Evolutionary conservation across 1,140 invertebrate genomes (phyloP), one percentile per base, ranked within the genome.

Genomic region (Tetragnatha versicolor): DNA sequence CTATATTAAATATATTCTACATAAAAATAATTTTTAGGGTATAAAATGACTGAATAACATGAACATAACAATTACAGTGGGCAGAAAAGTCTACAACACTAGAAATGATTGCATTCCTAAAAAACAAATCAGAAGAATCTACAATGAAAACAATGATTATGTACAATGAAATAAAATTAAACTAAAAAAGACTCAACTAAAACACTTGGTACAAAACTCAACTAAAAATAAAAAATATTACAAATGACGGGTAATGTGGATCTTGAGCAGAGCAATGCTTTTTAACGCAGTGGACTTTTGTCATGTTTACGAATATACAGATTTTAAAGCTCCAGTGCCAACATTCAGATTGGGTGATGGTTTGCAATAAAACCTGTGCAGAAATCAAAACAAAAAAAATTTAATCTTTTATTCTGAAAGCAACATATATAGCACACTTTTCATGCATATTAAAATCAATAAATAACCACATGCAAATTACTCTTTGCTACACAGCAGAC

Each of bases 1-100:
- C 31, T 35, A 58, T 58, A 58, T 33, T 31, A 58, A 58, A 7
- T 33, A 33, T 33, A 20, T 17, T n/a, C 29, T 58, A 33, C 20
- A 58, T 33, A 42, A 42, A 42, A 42, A 58, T 33, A 33, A 33
- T 33, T 33, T 58, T 58, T 9, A 33, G 35, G 29, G 31, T n/a
- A 33, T 33, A 58, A 58, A 58, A 58, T 58, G 55, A 58, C 55
- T 58, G 55, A 58, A 58, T 58, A 58, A 58, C 31, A 58, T 53
- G 12, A 53, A 53, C 55, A 58, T 25, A 55, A 35, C 17, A 20
- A 14, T 33, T n/a, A 58, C n/a, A n/a, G n/a, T n/a, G 49, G 35
- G 35, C 20, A 58, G 55, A 58, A 58, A n/a, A n/a, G n/a, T n/a
- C n/a, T n/a, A n/a, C 55, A 58, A 3, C 31, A 31, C 29, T 58